Conservation (phyloP, 2,113 vertebrate genomes). For the Geococcyx californianus region DNA sequence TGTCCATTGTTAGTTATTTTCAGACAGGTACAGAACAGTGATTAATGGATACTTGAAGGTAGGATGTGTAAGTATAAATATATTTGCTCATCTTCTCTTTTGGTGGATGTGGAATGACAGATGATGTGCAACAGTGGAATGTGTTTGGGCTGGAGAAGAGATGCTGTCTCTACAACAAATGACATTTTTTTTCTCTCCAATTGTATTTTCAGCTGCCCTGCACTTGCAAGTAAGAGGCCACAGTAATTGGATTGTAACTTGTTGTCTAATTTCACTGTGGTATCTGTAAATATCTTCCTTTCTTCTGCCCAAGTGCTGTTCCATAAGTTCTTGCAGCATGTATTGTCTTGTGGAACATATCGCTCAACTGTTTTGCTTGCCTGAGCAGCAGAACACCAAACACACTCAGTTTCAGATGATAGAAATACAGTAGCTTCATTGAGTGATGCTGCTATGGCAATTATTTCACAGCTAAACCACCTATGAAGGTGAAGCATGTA, state of each 20-base stretch:
- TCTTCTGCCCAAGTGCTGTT: neutral
- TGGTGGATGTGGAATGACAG: neutral
- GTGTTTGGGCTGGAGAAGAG: neutral
- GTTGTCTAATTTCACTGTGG: neutral
- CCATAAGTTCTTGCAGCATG: neutral
- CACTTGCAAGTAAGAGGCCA: neutral
- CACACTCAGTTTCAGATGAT: neutral
- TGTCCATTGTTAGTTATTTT: neutral
- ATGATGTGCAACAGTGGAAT: neutral
- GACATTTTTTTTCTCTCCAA: neutral
- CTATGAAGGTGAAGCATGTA: neutral
- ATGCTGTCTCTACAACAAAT: neutral
- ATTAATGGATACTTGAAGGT: neutral
- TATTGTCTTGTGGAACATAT: neutral
- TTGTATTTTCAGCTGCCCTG: neutral
- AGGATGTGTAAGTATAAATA: neutral
- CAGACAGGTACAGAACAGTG: neutral
- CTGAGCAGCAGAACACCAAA: neutral
- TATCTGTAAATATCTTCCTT: constrained; percentile 2
- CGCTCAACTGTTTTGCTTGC: neutral
- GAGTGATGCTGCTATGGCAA: neutral
- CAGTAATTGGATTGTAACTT: neutral
- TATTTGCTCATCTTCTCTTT: neutral
- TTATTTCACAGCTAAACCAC: neutral
- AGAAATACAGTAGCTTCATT: neutral